phyloP scores from a whole-genome alignment of 2,797 vertebrate species.

The Odontamblyopus rebecca region DNA sequence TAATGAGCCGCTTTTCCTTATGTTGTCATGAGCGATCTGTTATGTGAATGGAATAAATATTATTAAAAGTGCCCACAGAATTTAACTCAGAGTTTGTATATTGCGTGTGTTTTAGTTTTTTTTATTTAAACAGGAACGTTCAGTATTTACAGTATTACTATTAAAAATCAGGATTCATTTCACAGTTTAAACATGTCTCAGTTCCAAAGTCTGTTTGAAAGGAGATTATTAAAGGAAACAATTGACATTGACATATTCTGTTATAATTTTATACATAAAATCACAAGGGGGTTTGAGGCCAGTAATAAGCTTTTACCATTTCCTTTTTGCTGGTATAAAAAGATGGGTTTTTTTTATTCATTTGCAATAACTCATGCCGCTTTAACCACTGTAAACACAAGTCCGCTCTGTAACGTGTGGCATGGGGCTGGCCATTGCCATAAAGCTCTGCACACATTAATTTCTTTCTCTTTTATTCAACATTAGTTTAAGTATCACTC shows the following conservation, averaged over 20 bases:
- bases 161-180: too few relatives aligned
- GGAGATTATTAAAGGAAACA: too few relatives aligned
- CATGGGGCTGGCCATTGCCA: too few relatives aligned
- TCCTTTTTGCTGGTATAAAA: neutral
- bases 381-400: neutral
- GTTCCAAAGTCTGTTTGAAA: too few relatives aligned
- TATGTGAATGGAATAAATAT: slow-evolving; percentile 40
- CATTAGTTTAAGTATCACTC: too few relatives aligned
- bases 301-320: neutral
- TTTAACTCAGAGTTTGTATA: neutral
- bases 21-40: slow-evolving; percentile 54
- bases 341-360: neutral
- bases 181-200: too few relatives aligned
- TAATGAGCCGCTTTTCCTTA: slow-evolving; percentile 57
- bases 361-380: neutral
- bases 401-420: too few relatives aligned
- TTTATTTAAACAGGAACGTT: neutral
- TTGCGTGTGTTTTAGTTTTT: neutral
- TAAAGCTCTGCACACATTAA: too few relatives aligned
- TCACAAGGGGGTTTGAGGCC: neutral
- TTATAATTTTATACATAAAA: neutral
- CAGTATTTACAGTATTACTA: too few relatives aligned
- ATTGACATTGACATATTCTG: neutral
- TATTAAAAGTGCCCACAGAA: slow-evolving; percentile 17
- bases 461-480: too few relatives aligned